Conservation (phyloP, 2,888 invertebrate species). For the Lissonota sp. region DNA sequence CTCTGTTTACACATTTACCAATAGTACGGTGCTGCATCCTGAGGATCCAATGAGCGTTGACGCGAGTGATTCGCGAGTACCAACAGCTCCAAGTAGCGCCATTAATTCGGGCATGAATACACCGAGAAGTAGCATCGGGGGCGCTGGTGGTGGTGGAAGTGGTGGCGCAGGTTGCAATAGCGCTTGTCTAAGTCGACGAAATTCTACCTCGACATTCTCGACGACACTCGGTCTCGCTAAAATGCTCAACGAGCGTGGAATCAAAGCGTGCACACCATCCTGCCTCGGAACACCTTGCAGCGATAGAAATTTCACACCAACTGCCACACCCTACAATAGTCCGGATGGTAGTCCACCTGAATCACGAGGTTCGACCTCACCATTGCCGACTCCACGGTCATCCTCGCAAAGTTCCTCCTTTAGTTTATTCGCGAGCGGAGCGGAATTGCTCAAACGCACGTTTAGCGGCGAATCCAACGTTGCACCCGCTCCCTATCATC, state of each 20-base stretch:
- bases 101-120: conserved; percentile 81
- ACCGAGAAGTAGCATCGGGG: conserved; percentile 71
- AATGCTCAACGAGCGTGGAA: conserved; percentile 91
- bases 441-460: conserved; percentile 88
- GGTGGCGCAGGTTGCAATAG: too few relatives aligned
- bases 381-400: conserved; percentile 74
- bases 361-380: conserved; percentile 85
- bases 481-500: conserved; percentile 61
- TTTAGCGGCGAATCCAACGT: conserved; percentile 85
- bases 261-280: conserved; percentile 90
- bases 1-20: conserved; percentile 94
- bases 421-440: conserved; percentile 87
- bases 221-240: conserved; percentile 91
- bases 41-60: conserved; percentile 92
- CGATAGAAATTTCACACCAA: conserved; percentile 89
- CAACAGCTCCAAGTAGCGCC: conserved; percentile 85
- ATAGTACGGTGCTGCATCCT: conserved; percentile 95
- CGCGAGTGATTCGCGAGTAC: conserved; percentile 88
- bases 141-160: too few relatives aligned
- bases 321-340: conserved; percentile 95
- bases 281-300: conserved; percentile 88
- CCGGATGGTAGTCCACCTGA: conserved; percentile 89
- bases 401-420: conserved; percentile 74
- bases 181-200: conserved; percentile 88
- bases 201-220: conserved; percentile 92